Evolutionary conservation across 2,113 vertebrate genomes (phyloP), one percentile per base, ranked within the genome.

Genomic region (Ranitomeya imitator): DNA sequence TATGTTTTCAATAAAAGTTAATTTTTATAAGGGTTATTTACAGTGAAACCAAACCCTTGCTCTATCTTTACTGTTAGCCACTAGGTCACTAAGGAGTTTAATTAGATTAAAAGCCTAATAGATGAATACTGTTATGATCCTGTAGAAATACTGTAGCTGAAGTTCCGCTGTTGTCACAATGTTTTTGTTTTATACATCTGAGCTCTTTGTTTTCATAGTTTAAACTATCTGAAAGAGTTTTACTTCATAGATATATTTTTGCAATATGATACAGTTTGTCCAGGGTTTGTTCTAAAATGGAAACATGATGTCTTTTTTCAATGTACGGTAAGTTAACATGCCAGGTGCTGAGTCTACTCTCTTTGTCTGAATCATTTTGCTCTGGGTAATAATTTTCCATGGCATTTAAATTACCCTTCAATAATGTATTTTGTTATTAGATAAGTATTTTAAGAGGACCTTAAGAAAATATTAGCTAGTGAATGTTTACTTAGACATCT

Each of bases 311-410:
- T 84, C 65, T 91, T 59, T 76, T 61, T 78, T 77, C 87, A 85
- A 63, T 74, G 59, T 3, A 45, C 1, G 2, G 3, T 82, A 91
- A 93, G 85, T 91, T 89, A 86, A 89, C 90, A 93, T 78, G 86
- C 31, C 85, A 90, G 91, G 79, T 60, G 12, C 87, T 90, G 85
- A 91, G 61, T 82, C 91, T 89, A 31, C 21, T 92, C 90, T 90
- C 78, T 92, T 92, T 92, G 86, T 92, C 79, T 90, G 77, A 88
- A 84, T 89, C 14, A 60, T 91, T 93, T 91, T 90, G 90, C 79
- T 85, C 63, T 86, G 93, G 93, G 95, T 95, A 94, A 2, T 95
- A 96, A 96, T 95, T 95, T 94, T 94, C 90, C 90, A 93, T 94
- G 93, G 90, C 93, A 93, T 94, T 94, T 93, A 90, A 93, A 91